Conservation (phyloP, 2,797 vertebrate species). For the Australoheros facetus region DNA sequence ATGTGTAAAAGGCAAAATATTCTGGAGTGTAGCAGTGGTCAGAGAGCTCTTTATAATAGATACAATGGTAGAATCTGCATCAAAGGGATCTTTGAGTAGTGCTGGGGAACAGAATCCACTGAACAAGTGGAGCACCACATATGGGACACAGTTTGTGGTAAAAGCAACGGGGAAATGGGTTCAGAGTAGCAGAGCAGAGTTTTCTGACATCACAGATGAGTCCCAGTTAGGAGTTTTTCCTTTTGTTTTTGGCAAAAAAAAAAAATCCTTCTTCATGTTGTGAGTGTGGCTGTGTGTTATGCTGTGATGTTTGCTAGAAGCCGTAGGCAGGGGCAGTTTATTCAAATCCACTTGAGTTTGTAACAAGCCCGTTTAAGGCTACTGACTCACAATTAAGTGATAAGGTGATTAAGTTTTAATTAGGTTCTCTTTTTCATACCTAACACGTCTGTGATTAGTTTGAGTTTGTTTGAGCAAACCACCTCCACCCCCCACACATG, state of each 20-base stretch:
- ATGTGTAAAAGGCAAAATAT: neutral
- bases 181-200: slow-evolving; percentile 24
- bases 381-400: slow-evolving; percentile 10
- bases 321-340: neutral
- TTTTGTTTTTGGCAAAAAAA: neutral
- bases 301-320: neutral
- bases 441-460: neutral
- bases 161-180: slow-evolving; percentile 11
- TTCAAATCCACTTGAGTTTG: neutral
- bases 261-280: neutral
- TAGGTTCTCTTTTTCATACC: neutral
- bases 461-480: neutral
- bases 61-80: slow-evolving; percentile 11
- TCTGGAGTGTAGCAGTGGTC: neutral
- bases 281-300: neutral
- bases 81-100: slow-evolving; percentile 20
- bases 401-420: slow-evolving; percentile 15
- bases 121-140: slow-evolving; percentile 33
- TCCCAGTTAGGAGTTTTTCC: neutral
- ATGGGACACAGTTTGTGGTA: slow-evolving; percentile 19
- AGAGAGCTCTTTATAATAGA: neutral
- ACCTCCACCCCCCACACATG: too few species aligned
- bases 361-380: neutral
- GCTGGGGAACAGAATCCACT: neutral
- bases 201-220: slow-evolving; percentile 18